A percentile compares a stretch with the other conserved stretches of the same genome.
Conservation (phyloP, 2,888 invertebrate species). For the Agrotis exclamationis region DNA sequence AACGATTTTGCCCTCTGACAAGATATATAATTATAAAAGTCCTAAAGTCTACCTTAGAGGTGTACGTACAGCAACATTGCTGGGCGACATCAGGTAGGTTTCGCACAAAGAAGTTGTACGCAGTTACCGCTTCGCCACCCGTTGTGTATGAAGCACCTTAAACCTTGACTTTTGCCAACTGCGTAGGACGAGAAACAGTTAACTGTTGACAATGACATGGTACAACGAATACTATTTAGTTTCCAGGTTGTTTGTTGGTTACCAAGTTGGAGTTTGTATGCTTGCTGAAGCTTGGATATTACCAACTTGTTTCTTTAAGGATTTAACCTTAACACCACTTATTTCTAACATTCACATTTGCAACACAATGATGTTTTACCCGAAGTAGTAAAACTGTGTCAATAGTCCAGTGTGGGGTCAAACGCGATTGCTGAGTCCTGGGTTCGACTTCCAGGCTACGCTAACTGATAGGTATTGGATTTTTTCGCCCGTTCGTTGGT, state of each 20-base stretch:
- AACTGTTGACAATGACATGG: constrained; percentile 20
- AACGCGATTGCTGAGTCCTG: too few species aligned
- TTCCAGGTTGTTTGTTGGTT: constrained; percentile 21
- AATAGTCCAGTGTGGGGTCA: too few species aligned
- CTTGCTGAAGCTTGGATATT: not conserved
- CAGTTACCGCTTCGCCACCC: not conserved
- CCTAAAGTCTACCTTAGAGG: not conserved
- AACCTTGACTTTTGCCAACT: constrained; percentile 40
- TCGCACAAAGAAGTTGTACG: not conserved
- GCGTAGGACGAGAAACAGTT: constrained; percentile 6
- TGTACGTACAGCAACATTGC: not conserved
- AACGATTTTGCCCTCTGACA: too few species aligned
- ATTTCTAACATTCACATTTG: too few species aligned
- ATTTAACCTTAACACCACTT: not conserved
- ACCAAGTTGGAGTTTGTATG: not conserved
- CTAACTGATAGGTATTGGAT: too few species aligned
- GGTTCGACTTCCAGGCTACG: too few species aligned
- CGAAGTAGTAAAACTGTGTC: too few species aligned
- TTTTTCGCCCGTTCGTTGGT: too few species aligned
- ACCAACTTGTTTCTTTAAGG: not conserved
- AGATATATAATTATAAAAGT: too few species aligned
- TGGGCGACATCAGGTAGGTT: not conserved
- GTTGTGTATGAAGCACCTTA: constrained; percentile 1
- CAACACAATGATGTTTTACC: too few species aligned
- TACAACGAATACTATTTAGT: not conserved